These are phyloP conservation scores for Megaptera novaeangliae DNA, from an alignment of 2,113 vertebrate genomes.

Conservation along the genomic window DNA sequence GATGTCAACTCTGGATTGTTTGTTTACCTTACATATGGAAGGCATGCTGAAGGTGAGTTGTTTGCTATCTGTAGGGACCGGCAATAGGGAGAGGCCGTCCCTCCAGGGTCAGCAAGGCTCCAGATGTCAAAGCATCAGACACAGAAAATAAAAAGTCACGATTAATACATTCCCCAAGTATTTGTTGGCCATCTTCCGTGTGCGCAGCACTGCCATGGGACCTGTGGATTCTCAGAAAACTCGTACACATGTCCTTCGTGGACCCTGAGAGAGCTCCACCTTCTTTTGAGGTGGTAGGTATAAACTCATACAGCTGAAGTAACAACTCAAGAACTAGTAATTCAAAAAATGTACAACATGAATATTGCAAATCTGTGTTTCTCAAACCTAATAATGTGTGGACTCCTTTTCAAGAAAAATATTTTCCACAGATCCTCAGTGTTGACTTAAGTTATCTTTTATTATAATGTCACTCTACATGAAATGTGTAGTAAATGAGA, in stretches of 20 bases:
- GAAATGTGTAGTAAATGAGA: background rate
- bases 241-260: background rate
- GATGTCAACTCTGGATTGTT: background rate
- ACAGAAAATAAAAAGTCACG: background rate
- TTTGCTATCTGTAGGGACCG: background rate
- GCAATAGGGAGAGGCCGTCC: background rate
- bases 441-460: background rate
- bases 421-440: background rate
- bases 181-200: background rate
- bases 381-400: background rate
- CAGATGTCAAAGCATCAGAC: background rate
- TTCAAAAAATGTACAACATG: background rate
- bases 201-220: background rate
- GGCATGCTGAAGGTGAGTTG: rapidly evolving
- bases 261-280: background rate
- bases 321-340: background rate
- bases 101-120: background rate
- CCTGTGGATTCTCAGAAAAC: background rate
- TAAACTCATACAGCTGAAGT: background rate
- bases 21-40: background rate
- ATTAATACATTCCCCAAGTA: background rate
- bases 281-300: background rate
- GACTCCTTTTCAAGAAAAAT: background rate
- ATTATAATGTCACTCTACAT: background rate
- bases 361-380: background rate